phyloP scores from a whole-genome alignment of 2,113 vertebrate species.

The Cnemophilus loriae region DNA sequence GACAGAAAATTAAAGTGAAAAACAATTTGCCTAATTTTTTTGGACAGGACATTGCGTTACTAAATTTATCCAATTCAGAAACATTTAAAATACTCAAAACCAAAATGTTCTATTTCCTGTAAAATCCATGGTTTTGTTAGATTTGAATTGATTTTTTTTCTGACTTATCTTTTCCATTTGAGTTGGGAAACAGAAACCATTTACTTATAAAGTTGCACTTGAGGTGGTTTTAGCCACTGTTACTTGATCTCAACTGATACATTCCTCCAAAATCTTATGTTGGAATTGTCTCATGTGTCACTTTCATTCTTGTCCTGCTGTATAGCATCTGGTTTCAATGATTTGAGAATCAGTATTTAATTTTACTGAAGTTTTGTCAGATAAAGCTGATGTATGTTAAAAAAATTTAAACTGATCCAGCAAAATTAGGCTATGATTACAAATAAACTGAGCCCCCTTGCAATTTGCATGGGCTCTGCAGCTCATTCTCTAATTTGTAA shows the following conservation, averaged over 20 bases:
- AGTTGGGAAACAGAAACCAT: neutral
- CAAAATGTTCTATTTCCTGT: neutral
- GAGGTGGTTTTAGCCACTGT: neutral
- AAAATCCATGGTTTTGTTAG: neutral
- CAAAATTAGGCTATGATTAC: neutral
- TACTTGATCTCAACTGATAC: neutral
- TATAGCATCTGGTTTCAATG: neutral
- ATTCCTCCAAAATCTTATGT: neutral
- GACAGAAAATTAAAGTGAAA: neutral
- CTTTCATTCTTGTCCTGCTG: neutral
- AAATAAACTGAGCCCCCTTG: neutral
- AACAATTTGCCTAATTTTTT: neutral
- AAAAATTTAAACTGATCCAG: neutral
- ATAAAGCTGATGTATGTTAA: neutral
- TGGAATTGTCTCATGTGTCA: neutral
- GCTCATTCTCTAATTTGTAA: neutral
- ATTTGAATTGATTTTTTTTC: neutral
- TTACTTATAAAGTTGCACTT: neutral
- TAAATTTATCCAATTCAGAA: neutral
- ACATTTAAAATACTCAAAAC: neutral
- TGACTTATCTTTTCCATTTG: neutral
- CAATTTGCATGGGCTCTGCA: neutral
- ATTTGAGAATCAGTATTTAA: neutral
- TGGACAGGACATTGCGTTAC: neutral
- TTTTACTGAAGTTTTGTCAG: neutral